phyloP scores from a whole-genome alignment of 2,797 vertebrate genomes.

The Sphenopsis melanotis region DNA sequence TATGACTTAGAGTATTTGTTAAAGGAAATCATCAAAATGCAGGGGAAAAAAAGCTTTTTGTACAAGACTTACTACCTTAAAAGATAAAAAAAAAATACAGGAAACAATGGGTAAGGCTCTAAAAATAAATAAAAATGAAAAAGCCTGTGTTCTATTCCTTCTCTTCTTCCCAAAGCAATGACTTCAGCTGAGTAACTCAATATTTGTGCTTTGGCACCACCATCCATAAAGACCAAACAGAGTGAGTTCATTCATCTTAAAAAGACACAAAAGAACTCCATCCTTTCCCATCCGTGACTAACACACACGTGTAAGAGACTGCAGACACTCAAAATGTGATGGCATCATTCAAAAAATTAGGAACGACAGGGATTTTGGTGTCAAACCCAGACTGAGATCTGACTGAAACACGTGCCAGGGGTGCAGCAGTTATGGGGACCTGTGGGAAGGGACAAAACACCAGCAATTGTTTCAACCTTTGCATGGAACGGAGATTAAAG shows the following conservation, averaged over 20 bases:
- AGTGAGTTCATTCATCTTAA: neutral
- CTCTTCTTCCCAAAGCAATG: neutral
- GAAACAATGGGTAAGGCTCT: neutral
- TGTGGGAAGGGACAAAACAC: accelerated
- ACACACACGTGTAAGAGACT: accelerated
- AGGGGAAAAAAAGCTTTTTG: neutral
- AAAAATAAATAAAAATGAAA: neutral
- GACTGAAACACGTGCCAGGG: accelerated
- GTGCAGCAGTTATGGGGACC: neutral
- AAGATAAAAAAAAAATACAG: neutral
- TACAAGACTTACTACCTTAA: neutral
- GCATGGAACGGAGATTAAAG: neutral
- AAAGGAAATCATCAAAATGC: neutral
- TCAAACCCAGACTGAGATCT: neutral
- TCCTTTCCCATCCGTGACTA: neutral
- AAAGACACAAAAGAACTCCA: neutral
- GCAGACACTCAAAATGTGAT: neutral
- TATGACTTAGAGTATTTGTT: neutral
- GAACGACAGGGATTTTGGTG: neutral
- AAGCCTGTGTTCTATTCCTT: neutral
- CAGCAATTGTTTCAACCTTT: neutral
- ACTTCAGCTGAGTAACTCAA: neutral
- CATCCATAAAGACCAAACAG: neutral
- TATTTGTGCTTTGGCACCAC: neutral
- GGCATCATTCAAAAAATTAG: neutral